phyloP scores from a whole-genome alignment of 2,113 vertebrate genomes.

The Chunga burmeisteri region DNA sequence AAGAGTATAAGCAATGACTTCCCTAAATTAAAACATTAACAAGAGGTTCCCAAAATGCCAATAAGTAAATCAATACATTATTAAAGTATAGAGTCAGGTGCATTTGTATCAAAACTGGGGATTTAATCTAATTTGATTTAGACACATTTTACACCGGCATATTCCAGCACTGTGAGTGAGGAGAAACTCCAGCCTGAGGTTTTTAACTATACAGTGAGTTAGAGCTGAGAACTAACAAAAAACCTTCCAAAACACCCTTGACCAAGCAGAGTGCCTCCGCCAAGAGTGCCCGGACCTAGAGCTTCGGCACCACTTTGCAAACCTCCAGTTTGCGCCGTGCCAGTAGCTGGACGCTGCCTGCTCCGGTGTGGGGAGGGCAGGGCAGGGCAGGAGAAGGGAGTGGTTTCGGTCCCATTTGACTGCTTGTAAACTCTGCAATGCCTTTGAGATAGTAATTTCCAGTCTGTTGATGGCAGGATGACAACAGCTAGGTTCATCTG shows the following conservation, averaged over 20 bases:
- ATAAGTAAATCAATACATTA: background rate
- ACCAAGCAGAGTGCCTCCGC: background rate
- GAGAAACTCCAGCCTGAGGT: background rate
- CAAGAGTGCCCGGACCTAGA: background rate
- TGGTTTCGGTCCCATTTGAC: background rate
- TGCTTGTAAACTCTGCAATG: background rate
- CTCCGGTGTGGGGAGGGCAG: background rate
- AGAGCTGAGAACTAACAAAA: background rate
- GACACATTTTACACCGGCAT: background rate
- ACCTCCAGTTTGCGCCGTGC: background rate
- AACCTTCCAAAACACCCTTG: background rate
- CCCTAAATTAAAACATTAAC: background rate
- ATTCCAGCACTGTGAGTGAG: background rate
- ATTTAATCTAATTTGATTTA: background rate
- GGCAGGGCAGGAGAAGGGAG: background rate
- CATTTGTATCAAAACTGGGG: background rate
- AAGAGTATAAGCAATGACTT: background rate
- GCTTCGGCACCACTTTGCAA: background rate
- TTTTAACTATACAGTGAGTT: background rate
- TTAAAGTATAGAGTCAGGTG: fast-evolving
- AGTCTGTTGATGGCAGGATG: background rate
- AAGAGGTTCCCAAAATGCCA: background rate
- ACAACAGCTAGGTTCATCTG: conserved; percentile 27
- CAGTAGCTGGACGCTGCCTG: background rate
- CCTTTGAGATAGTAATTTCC: background rate